These are phyloP conservation scores for Ceratosolen fusciceps DNA, from an alignment of 1,140 invertebrate species.

Conservation along the genomic window DNA sequence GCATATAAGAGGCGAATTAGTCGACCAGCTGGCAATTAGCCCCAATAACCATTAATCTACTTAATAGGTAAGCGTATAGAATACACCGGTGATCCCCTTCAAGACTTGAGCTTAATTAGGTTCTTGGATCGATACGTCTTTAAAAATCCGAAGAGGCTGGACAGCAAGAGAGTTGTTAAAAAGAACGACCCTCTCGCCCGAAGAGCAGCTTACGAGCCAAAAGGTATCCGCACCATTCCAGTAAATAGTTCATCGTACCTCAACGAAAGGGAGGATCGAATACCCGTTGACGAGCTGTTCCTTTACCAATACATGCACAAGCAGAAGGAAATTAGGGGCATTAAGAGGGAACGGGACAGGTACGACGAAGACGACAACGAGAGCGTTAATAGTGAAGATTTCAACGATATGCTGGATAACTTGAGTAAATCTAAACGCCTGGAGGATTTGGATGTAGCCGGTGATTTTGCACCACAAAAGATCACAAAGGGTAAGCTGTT, in stretches of 20 bases:
- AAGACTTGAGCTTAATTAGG: slow-evolving; percentile 90
- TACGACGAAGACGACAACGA: slow-evolving; percentile 80
- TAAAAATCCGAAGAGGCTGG: slow-evolving; percentile 91
- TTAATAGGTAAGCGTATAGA: slow-evolving; percentile 78
- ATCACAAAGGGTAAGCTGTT: slow-evolving; percentile 60
- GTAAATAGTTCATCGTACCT: slow-evolving; percentile 81
- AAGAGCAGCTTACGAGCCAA: slow-evolving; percentile 75
- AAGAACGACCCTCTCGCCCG: slow-evolving; percentile 63
- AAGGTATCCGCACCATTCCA: slow-evolving; percentile 75
- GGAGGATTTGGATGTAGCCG: slow-evolving; percentile 74
- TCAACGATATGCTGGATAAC: slow-evolving; percentile 84
- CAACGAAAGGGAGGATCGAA: slow-evolving; percentile 76
- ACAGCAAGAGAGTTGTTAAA: slow-evolving; percentile 61
- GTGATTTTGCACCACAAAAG: slow-evolving; percentile 63
- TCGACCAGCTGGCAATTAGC: too few species aligned
- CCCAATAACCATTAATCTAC: slow-evolving; percentile 22
- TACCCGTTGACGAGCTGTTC: slow-evolving; percentile 88
- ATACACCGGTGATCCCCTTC: slow-evolving; percentile 92
- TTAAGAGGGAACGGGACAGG: slow-evolving; percentile 62
- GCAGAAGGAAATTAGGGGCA: slow-evolving; percentile 55
- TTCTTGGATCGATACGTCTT: slow-evolving; percentile 97
- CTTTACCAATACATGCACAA: slow-evolving; percentile 77
- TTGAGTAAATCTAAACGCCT: slow-evolving; percentile 75
- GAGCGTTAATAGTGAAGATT: slow-evolving; percentile 91
- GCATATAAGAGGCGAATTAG: too few species aligned